A percentile compares a stretch with the other conserved stretches of the same genome.
phyloP scores from a whole-genome alignment of 2,113 vertebrate species.

The Setophaga petechia region DNA sequence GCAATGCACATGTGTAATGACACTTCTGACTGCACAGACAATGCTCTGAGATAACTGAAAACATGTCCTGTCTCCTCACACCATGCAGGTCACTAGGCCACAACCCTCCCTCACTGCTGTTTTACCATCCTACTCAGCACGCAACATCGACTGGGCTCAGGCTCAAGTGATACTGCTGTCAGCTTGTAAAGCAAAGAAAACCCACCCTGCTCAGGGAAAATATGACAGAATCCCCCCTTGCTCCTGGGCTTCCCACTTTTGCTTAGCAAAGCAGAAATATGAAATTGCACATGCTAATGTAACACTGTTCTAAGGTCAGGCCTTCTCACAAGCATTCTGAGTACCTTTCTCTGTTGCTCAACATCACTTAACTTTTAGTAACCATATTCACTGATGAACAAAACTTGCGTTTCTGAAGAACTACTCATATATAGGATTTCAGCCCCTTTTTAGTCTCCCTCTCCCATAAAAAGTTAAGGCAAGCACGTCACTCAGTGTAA shows the following conservation, averaged over 20 bases:
- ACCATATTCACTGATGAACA: fast-evolving
- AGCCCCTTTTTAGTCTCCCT: neutral
- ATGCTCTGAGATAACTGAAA: neutral
- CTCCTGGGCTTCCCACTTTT: neutral
- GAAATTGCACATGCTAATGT: fast-evolving
- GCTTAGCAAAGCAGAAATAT: neutral
- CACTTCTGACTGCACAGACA: neutral
- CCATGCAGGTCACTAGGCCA: neutral
- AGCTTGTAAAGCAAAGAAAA: neutral
- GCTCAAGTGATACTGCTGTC: fast-evolving
- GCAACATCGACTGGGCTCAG: neutral
- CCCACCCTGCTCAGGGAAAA: neutral
- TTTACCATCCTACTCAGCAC: neutral
- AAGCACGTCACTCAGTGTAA: slow-evolving; percentile 40
- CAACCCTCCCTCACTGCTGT: too few relatives aligned
- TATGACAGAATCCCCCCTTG: fast-evolving
- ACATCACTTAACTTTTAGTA: fast-evolving
- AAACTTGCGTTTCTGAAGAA: neutral
- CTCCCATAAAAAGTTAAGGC: fast-evolving
- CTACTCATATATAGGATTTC: fast-evolving
- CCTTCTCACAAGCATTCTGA: neutral
- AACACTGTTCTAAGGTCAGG: fast-evolving
- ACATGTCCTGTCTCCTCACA: fast-evolving
- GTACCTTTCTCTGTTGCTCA: neutral
- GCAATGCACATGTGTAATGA: too few relatives aligned